Conservation (phyloP, 2,797 vertebrate species). For the Graptemys geographica region DNA sequence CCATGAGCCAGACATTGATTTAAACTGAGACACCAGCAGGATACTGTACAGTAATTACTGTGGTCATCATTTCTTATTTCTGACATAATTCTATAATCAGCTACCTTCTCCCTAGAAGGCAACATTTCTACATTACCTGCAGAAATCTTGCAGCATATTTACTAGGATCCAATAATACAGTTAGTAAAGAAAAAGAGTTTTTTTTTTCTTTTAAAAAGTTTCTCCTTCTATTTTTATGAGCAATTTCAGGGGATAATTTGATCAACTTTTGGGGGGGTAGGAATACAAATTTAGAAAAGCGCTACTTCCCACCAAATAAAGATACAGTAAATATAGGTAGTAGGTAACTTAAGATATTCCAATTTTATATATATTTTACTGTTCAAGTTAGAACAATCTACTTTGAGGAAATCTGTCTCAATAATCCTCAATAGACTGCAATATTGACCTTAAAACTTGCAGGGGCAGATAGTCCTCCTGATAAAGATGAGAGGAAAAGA, state of each 20-base stretch:
- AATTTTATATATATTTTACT: not conserved
- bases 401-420: slow-evolving; percentile 28
- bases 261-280: not conserved
- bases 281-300: not conserved
- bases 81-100: not conserved
- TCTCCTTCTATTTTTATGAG: not conserved
- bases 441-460: not conserved
- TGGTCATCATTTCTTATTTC: not conserved
- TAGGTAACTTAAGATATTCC: not conserved
- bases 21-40: not conserved
- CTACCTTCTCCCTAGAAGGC: not conserved
- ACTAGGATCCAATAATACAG: not conserved
- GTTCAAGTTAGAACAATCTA: not conserved
- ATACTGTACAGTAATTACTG: not conserved
- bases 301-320: not conserved
- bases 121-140: not conserved
- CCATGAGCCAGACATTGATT: not conserved
- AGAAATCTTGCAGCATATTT: not conserved
- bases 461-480: not conserved
- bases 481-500: not conserved
- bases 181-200: not conserved
- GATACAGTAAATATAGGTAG: not conserved
- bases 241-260: not conserved
- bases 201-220: not conserved
- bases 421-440: not conserved